These are phyloP conservation scores for Zaprionus nigranus DNA, from an alignment of 1,140 invertebrate genomes.

Conservation along the genomic window DNA sequence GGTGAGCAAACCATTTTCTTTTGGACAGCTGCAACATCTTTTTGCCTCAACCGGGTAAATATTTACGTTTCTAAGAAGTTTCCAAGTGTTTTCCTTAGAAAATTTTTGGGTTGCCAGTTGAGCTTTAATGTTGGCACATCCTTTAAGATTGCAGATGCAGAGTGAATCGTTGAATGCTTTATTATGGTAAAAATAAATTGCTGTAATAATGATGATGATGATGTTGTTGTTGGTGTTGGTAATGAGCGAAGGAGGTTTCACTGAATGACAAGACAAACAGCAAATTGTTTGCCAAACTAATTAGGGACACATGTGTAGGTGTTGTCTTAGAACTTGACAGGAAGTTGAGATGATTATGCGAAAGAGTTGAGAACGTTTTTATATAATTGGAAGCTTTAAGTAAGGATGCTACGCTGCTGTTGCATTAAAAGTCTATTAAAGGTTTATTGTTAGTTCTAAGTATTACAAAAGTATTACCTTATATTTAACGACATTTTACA, in stretches of 20 bases:
- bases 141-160: background rate
- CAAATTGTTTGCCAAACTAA: slow-evolving; percentile 21
- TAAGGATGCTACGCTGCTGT: too few species aligned
- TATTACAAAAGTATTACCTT: too few species aligned
- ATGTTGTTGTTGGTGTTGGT: background rate
- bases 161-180: too few species aligned
- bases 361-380: background rate
- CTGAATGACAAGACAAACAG: slow-evolving; percentile 18
- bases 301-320: background rate
- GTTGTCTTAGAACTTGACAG: background rate
- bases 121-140: slow-evolving; percentile 38
- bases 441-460: too few species aligned
- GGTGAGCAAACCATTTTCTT: slow-evolving; percentile 57
- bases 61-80: slow-evolving; percentile 46
- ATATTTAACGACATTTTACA: too few species aligned
- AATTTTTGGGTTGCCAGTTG: slow-evolving; percentile 32
- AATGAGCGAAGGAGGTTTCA: slow-evolving; percentile 2
- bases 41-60: slow-evolving; percentile 50
- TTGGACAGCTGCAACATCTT: slow-evolving; percentile 38
- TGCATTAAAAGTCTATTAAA: too few species aligned
- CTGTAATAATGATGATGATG: slow-evolving; percentile 6
- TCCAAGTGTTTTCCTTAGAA: slow-evolving; percentile 36
- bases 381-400: too few species aligned
- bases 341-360: background rate
- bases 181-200: background rate